Conservation (phyloP, 2,888 invertebrate species). For the Drosophila meridiana region DNA sequence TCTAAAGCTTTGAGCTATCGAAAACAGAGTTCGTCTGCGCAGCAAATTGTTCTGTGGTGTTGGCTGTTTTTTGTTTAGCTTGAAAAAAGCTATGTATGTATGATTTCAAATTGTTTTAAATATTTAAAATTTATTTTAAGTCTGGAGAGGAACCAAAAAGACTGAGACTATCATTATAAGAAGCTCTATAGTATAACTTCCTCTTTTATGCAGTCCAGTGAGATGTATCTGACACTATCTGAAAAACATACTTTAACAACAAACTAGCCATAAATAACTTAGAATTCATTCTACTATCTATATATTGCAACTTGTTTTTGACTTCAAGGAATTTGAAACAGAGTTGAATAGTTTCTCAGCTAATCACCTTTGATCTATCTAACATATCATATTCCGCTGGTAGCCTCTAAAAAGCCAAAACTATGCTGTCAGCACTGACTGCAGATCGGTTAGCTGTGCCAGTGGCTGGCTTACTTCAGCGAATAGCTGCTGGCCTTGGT, state of each 20-base stretch:
- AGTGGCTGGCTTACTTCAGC: conserved; percentile 46
- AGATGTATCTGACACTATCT: too few species aligned
- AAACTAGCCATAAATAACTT: background rate
- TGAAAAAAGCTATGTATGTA: conserved; percentile 4
- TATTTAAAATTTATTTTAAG: background rate
- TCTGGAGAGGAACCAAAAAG: background rate
- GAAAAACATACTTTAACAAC: too few species aligned
- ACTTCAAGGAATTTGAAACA: background rate
- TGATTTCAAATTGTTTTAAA: background rate
- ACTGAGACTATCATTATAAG: background rate
- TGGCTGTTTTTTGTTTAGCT: conserved; percentile 2
- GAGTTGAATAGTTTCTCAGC: background rate
- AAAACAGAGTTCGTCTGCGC: background rate
- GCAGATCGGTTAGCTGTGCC: conserved; percentile 35
- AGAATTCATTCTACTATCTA: background rate
- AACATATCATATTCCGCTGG: background rate
- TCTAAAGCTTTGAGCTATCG: conserved; percentile 5
- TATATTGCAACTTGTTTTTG: background rate
- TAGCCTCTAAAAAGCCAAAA: conserved; percentile 22
- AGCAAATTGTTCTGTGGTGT: conserved; percentile 8
- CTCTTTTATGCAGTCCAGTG: too few species aligned
- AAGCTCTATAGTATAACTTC: too few species aligned
- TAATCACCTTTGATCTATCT: conserved; percentile 8
- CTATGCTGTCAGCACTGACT: conserved; percentile 38
- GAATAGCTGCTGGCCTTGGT: conserved; percentile 75